Percentiles rank a stretch among this genome's conserved stretches.
These are phyloP conservation scores for Coremacera marginata DNA, from an alignment of 2,888 invertebrate genomes.

Conservation along the genomic window DNA sequence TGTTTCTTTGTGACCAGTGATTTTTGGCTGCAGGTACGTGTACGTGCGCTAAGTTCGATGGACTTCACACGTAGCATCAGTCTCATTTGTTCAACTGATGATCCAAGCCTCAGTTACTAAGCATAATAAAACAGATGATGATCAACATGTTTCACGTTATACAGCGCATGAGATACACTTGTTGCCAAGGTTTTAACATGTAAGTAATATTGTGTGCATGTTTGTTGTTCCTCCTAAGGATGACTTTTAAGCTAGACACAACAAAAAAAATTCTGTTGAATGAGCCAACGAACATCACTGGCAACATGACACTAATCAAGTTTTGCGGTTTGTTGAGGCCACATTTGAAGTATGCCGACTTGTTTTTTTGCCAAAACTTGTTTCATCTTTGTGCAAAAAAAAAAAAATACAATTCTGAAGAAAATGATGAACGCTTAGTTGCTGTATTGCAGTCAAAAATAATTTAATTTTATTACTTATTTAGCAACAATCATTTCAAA, in stretches of 20 bases:
- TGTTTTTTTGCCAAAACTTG: neutral
- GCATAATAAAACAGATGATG: conserved; percentile 32
- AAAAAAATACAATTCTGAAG: neutral
- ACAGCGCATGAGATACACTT: conserved; percentile 13
- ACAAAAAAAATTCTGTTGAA: neutral
- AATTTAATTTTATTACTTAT: neutral
- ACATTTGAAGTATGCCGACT: conserved; percentile 61
- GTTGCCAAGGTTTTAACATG: conserved; percentile 16
- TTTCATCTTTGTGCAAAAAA: neutral
- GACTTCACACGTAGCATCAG: conserved; percentile 59
- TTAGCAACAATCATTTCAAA: neutral
- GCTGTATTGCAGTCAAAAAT: neutral
- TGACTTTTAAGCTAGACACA: neutral
- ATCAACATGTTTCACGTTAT: conserved; percentile 4
- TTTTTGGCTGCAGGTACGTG: conserved; percentile 10
- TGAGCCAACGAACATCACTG: neutral
- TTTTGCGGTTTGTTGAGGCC: conserved; percentile 56
- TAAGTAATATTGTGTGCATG: no score
- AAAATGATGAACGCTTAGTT: neutral
- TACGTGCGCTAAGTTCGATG: conserved; percentile 56
- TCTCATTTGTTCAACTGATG: conserved; percentile 3
- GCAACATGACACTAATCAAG: conserved; percentile 64
- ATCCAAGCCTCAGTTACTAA: neutral
- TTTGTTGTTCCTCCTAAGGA: neutral
- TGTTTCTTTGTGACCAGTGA: conserved; percentile 40